Percentiles rank a stretch among this genome's conserved stretches.
Evolutionary conservation across 2,113 vertebrate genomes (phyloP).

Genomic region (Hemibagrus wyckioides): DNA sequence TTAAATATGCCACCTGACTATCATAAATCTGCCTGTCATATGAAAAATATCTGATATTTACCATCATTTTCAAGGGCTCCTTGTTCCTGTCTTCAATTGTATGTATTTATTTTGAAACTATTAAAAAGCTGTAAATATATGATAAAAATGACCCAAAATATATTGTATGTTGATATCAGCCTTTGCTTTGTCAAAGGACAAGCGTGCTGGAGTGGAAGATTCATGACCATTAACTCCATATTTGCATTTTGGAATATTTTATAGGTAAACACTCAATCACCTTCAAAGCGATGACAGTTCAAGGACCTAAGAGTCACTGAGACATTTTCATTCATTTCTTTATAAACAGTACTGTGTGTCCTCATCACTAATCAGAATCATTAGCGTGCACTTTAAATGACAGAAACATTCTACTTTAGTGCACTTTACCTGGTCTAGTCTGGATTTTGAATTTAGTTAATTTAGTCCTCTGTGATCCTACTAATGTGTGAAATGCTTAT

Average conservation of each 20-base stretch:
- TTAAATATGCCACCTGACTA: conserved; percentile 46
- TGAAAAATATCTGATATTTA: conserved; percentile 34
- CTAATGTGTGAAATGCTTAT: background rate
- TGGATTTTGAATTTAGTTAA: background rate
- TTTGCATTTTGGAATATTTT: conserved; percentile 62
- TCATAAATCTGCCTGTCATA: conserved; percentile 43
- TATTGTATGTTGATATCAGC: conserved; percentile 46
- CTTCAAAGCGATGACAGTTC: conserved; percentile 57
- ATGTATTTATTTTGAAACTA: conserved; percentile 30
- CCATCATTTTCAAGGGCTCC: conserved; percentile 45
- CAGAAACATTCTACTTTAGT: background rate
- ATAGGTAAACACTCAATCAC: conserved; percentile 62
- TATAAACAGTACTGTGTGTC: conserved; percentile 25
- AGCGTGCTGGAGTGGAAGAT: conserved; percentile 54
- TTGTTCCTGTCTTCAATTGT: conserved; percentile 13
- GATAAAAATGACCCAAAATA: conserved; percentile 50
- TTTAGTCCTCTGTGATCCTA: background rate
- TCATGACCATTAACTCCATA: conserved; percentile 56
- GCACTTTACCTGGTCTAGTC: background rate
- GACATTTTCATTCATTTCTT: conserved; percentile 39
- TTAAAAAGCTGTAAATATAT: conserved; percentile 48
- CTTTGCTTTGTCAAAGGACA: conserved; percentile 55
- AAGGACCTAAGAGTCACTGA: conserved; percentile 56
- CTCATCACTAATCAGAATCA: conserved; percentile 7
- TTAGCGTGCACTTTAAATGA: conserved; percentile 10